Percentiles rank a stretch among this genome's conserved stretches.
phyloP scores from a whole-genome alignment of 2,797 vertebrate species.

The Poeciliopsis paucimaculata region DNA sequence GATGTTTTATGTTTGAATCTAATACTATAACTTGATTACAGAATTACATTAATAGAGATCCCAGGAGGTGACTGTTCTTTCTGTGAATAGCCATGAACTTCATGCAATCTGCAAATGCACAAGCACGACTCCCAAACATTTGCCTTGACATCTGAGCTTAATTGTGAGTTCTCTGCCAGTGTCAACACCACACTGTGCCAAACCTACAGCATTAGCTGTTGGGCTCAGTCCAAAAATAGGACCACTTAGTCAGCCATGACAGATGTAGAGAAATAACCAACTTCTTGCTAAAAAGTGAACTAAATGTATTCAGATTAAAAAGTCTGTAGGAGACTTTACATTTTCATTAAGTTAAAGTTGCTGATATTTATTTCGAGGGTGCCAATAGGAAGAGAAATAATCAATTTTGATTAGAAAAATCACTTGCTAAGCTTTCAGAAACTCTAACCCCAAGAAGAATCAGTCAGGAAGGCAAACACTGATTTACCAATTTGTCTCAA shows the following conservation, averaged over 20 bases:
- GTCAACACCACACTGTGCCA: slow-evolving; percentile 38
- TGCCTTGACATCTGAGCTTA: slow-evolving; percentile 52
- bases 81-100: slow-evolving; percentile 30
- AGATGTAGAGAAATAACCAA: slow-evolving; percentile 39
- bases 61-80: neutral
- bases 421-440: neutral
- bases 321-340: slow-evolving; percentile 27
- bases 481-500: neutral
- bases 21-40: neutral
- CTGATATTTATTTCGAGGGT: slow-evolving; percentile 20
- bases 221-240: slow-evolving; percentile 46
- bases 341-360: slow-evolving; percentile 30
- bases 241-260: slow-evolving; percentile 44
- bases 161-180: slow-evolving; percentile 40
- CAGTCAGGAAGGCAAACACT: neutral
- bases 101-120: slow-evolving; percentile 32
- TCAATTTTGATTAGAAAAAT: slow-evolving; percentile 12
- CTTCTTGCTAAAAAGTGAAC: slow-evolving; percentile 43
- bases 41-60: slow-evolving; percentile 8
- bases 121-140: slow-evolving; percentile 57
- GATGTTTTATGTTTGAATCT: neutral
- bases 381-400: neutral
- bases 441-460: slow-evolving; percentile 1
- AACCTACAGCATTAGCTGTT: slow-evolving; percentile 41
- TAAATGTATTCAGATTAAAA: slow-evolving; percentile 26